These are phyloP conservation scores for Synodontis membranacea DNA, from an alignment of 2,113 vertebrate species.

Conservation along the genomic window DNA sequence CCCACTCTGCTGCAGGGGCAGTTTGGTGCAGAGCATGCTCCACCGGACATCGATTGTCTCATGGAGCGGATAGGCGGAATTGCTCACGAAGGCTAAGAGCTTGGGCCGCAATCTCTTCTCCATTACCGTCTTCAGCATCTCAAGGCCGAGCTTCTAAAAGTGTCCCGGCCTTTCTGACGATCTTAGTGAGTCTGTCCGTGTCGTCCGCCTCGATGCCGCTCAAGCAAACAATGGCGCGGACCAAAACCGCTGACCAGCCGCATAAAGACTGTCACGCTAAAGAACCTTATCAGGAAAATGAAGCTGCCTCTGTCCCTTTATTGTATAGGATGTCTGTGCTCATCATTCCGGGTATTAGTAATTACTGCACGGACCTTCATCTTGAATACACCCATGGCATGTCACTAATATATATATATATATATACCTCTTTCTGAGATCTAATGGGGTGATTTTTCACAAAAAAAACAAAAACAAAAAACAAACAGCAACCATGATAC, in stretches of 20 bases:
- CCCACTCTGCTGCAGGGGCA: not conserved
- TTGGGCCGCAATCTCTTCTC: conserved; percentile 12
- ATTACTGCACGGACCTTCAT: conserved; percentile 2
- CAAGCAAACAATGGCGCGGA: not conserved
- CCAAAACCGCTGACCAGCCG: not conserved
- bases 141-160: conserved; percentile 4
- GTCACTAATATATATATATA: no score
- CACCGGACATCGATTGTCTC: conserved; percentile 22
- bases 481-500: not conserved
- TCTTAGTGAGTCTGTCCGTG: not conserved
- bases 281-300: conserved; percentile 3
- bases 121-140: not conserved
- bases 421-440: not conserved
- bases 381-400: not conserved
- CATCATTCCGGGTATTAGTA: not conserved
- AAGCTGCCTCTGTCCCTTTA: not conserved
- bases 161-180: not conserved
- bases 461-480: not conserved
- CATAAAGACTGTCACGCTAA: not conserved
- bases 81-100: not conserved
- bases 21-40: conserved; percentile 1
- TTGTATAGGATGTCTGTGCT: conserved; percentile 1
- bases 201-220: not conserved
- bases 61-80: not conserved
- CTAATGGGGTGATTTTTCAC: not conserved